Evolutionary conservation across 2,888 invertebrate species (phyloP), one percentile per base, ranked within the genome.

Genomic region (Aphidius colemani): DNA sequence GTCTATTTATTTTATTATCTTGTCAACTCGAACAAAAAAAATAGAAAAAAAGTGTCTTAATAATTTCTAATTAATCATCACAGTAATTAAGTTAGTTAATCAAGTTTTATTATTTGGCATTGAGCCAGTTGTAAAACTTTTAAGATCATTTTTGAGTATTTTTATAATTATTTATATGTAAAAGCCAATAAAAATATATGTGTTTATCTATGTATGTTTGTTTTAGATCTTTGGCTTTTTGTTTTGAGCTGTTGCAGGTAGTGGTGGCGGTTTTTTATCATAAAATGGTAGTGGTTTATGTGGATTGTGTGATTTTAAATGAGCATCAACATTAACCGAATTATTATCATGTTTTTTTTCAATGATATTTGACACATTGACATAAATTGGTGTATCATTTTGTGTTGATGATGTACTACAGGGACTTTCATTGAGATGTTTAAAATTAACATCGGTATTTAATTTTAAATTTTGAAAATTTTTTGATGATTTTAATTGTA

Each of bases 191-290:
- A 39, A 41, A 7, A 56, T 7, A 56, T 40, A 50, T 10, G n/a
- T 7, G 40, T 45, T 44, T 51, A 4, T 53, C n/a, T n/a, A n/a
- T n/a, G n/a, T n/a, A n/a, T 18, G n/a, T n/a, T 48, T 7, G 39
- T 44, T 60, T 68, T 68, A 75, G 61, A 74, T 72, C 70, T 79
- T 79, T 69, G 80, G 80, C 59, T 78, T 80, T 46, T 72, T 71
- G 63, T 66, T 73, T 71, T 76, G 78, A 43, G 75, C 69, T 8
- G 78, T 77, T 39, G 77, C 75, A 51, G 82, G 82, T 13, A 81
- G 81, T 7, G 81, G 81, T 7, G 82, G 81, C 41, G 81, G 79
- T 62, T 81, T 81, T 71, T 81, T 81, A 53, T 78, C 70, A 58
- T 80, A 80, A 71, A 76, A 78, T 3, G 73, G 70, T 59, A 39